Percentiles rank a stretch among this genome's conserved stretches.
Evolutionary conservation across 2,113 vertebrate genomes (phyloP).

Genomic region (Campylorhamphus procurvoides): DNA sequence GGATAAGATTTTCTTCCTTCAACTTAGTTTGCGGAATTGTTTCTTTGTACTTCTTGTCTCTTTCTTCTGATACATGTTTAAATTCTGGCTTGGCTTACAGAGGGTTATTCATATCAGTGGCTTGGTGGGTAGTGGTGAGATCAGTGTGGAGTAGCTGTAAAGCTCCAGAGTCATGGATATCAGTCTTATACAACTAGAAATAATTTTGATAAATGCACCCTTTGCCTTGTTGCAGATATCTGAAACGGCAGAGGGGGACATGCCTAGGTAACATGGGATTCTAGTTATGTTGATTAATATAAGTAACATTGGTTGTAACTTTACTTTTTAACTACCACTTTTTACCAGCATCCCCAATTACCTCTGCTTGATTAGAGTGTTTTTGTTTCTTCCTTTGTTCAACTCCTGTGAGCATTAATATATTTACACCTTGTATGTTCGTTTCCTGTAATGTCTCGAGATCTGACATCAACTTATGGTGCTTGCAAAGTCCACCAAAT

Average conservation of each 20-base stretch:
- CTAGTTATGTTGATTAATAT: not conserved
- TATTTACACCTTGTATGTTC: accelerated
- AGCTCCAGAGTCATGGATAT: not conserved
- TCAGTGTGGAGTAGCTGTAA: not conserved
- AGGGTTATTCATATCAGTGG: not conserved
- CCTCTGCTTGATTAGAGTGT: not conserved
- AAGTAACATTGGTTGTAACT: not conserved
- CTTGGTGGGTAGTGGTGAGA: not conserved
- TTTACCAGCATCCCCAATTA: accelerated
- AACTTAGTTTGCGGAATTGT: not conserved
- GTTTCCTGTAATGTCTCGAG: not conserved
- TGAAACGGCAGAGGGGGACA: not conserved
- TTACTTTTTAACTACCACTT: not conserved
- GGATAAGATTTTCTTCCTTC: not conserved
- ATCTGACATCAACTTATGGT: not conserved
- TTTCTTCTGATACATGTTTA: not conserved
- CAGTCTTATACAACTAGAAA: not conserved
- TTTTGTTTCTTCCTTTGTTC: not conserved
- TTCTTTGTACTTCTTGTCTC: not conserved
- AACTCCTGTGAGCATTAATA: not conserved
- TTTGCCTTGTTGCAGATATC: not conserved
- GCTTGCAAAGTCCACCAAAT: not conserved
- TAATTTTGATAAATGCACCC: not conserved
- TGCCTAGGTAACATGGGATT: not conserved
- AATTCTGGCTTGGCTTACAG: not conserved